Conservation (phyloP, 2,888 invertebrate species). For the Congeria kusceri region DNA sequence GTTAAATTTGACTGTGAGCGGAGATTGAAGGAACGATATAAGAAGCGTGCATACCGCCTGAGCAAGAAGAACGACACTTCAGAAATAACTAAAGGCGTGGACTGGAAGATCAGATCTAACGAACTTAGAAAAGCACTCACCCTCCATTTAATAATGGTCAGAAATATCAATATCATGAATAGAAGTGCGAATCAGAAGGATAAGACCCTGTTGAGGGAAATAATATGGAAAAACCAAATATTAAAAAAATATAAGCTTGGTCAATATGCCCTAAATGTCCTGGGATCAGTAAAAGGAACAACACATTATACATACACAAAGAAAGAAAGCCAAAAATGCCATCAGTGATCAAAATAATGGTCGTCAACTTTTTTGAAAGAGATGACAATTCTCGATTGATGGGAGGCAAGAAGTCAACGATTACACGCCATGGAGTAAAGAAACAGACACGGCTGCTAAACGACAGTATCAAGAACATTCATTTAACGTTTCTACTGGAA, state of each 20-base stretch:
- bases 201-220: background rate
- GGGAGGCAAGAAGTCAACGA: slow-evolving; percentile 5
- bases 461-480: slow-evolving; percentile 7
- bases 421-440: slow-evolving; percentile 7
- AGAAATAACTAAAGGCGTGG: too few species aligned
- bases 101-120: background rate
- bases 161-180: background rate
- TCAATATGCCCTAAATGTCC: background rate
- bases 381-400: background rate
- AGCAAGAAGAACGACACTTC: too few species aligned
- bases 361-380: slow-evolving; percentile 1
- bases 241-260: background rate
- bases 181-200: background rate
- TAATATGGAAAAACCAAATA: background rate
- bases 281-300: background rate
- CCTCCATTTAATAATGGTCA: background rate
- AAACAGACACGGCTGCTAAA: background rate
- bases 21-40: background rate
- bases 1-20: background rate
- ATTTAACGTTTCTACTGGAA: background rate
- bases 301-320: too few species aligned
- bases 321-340: too few species aligned
- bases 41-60: background rate
- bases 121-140: background rate
- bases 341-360: slow-evolving; percentile 3